Base-by-base conservation (phyloP, 2,797 vertebrate genomes). In the Sebastes trivittatus region DNA sequence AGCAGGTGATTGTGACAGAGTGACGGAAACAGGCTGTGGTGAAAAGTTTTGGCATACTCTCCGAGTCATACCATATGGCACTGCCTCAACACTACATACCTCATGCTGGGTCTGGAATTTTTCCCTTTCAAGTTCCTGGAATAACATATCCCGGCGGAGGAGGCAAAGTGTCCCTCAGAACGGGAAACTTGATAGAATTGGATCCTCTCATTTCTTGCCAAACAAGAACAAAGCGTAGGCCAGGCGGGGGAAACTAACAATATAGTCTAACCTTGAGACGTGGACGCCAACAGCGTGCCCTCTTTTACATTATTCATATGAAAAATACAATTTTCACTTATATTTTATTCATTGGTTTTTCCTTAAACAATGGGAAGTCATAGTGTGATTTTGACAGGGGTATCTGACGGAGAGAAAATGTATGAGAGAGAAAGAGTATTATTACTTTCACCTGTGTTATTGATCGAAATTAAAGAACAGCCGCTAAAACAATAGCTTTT, bases 341-440 rank as follows among this genome's bases (percentile, higher is more conserved):
- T 96, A 95, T 96, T 96, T 96, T 96, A 96, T 96, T 96, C 95
- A 96, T 95, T 93, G 93, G 58, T 90, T 94, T 91, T 92, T 90
- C 89, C 92, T 95, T 94, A 93, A 94, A 94, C 93, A 94, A 92
- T 89, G 78, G 72, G 83, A 89, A 82, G 88, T 88, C 87, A 64
- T 82, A 49, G 83, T 79, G 83, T 78, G 82, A 86, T 91, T 87
- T 87, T 94, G 88, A 86, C 92, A 90, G 83, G 70, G 86, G 73
- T 82, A 84, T 91, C 85, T 91, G 85, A 88, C 52, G 58, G 81
- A 60, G 77, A 79, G 85, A 71, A 89, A 89, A 88, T 75, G 83
- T 87, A 92, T 88, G 73, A 90, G 78, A 84, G 85, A n/a, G 46
- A 77, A 38, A 82, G 84, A 82, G 78, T 75, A 82, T 85, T 88